Percentiles rank a stretch among this genome's conserved stretches.
These are phyloP conservation scores for Gibbula magus DNA, from an alignment of 2,888 invertebrate genomes.

Conservation along the genomic window DNA sequence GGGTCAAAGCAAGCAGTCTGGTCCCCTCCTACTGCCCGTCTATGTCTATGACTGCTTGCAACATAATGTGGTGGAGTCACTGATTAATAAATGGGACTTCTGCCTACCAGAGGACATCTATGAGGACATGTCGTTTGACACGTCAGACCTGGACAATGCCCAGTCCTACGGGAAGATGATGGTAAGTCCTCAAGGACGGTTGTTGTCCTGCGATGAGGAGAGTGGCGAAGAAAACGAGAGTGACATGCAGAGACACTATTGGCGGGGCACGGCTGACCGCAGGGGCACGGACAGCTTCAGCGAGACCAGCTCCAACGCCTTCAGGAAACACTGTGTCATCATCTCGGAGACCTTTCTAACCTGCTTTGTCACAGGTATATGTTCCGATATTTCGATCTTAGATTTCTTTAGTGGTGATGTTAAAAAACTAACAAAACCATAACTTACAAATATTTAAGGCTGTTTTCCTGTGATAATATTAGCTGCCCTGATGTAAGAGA, in stretches of 20 bases:
- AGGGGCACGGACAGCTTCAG: slow-evolving; percentile 59
- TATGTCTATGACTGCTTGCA: slow-evolving; percentile 84
- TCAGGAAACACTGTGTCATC: slow-evolving; percentile 80
- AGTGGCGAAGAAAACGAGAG: slow-evolving; percentile 31
- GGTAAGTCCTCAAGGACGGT: slow-evolving; percentile 29
- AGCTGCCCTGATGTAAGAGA: too few relatives aligned
- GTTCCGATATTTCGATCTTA: slow-evolving; percentile 54
- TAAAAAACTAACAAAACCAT: too few relatives aligned
- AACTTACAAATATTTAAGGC: too few relatives aligned
- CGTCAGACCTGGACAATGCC: slow-evolving; percentile 32
- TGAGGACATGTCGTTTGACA: slow-evolving; percentile 70
- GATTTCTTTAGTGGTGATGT: too few relatives aligned
- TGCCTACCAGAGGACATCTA: slow-evolving; percentile 57
- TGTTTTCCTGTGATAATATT: too few relatives aligned
- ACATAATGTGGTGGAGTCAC: slow-evolving; percentile 77
- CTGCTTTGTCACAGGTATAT: slow-evolving; percentile 79
- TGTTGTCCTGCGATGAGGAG: slow-evolving; percentile 42
- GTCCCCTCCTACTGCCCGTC: slow-evolving; percentile 77
- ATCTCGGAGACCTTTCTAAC: slow-evolving; percentile 80
- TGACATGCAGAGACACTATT: slow-evolving; percentile 29
- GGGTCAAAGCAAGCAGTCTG: neutral
- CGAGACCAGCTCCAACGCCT: slow-evolving; percentile 63
- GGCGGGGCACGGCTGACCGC: slow-evolving; percentile 58
- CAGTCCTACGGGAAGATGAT: slow-evolving; percentile 37
- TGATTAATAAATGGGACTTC: slow-evolving; percentile 67